Conservation (phyloP, 1,140 invertebrate species). For the Neodiprion pinetum region DNA sequence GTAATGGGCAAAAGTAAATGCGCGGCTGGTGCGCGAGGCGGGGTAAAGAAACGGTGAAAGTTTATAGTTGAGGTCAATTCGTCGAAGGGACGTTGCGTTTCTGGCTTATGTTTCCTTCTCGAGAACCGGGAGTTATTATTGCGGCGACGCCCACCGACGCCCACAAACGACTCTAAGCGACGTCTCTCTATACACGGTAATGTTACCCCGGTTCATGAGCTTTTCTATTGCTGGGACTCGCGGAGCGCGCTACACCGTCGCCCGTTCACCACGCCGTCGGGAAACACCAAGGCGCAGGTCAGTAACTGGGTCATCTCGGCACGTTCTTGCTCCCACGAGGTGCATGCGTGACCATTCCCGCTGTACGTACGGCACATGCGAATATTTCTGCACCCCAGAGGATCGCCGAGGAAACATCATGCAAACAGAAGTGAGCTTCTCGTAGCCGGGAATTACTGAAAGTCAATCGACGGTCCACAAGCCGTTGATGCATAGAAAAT, state of each 20-base stretch:
- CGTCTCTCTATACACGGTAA: not conserved
- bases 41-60: constrained; percentile 4
- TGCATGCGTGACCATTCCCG: not conserved
- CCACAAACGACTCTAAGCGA: not conserved
- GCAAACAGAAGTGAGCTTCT: too few relatives aligned
- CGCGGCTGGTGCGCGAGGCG: not conserved
- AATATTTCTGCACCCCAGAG: too few relatives aligned
- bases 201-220: not conserved
- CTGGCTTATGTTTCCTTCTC: not conserved
- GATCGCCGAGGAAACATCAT: too few relatives aligned
- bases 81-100: not conserved
- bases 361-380: too few relatives aligned
- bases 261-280: not conserved
- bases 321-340: not conserved
- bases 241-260: not conserved
- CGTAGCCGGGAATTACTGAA: too few relatives aligned
- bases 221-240: not conserved
- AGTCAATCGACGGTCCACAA: too few relatives aligned
- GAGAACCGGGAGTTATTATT: not conserved
- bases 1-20: not conserved
- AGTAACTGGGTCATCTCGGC: not conserved
- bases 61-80: not conserved
- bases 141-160: not conserved
- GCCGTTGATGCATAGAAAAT: too few relatives aligned
- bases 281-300: constrained; percentile 1